Conservation (phyloP, 2,888 invertebrate genomes). For the Eupithecia subfuscata region DNA sequence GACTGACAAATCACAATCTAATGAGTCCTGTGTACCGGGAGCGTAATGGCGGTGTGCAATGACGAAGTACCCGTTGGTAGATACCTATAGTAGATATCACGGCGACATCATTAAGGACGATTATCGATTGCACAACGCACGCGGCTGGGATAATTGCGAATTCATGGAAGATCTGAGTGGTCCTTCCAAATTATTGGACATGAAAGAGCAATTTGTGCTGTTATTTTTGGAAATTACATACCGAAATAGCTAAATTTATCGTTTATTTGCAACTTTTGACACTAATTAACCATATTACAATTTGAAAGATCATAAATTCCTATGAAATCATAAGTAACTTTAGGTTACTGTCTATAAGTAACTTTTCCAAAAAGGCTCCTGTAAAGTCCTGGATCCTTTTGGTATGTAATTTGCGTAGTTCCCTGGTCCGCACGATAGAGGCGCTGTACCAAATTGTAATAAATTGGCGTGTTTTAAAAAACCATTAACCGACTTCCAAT, state of each 20-base stretch:
- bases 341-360: background rate
- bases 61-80: background rate
- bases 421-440: too few relatives aligned
- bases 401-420: too few relatives aligned
- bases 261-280: background rate
- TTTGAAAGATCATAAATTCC: background rate
- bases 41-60: constrained; percentile 28
- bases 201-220: background rate
- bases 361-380: background rate
- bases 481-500: too few relatives aligned
- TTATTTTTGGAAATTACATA: background rate
- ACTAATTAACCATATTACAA: background rate
- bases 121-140: constrained; percentile 32
- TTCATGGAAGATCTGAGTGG: constrained; percentile 13
- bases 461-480: too few relatives aligned
- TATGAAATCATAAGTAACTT: background rate
- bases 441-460: too few relatives aligned
- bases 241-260: background rate
- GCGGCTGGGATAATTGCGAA: constrained; percentile 15
- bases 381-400: background rate
- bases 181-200: constrained; percentile 1
- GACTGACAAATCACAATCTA: constrained; percentile 18
- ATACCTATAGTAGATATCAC: constrained; percentile 28
- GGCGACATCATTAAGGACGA: constrained; percentile 30
- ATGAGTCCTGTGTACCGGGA: constrained; percentile 9